Evolutionary conservation across 2,888 invertebrate genomes (phyloP).

Genomic region (Antheraea yamamai): DNA sequence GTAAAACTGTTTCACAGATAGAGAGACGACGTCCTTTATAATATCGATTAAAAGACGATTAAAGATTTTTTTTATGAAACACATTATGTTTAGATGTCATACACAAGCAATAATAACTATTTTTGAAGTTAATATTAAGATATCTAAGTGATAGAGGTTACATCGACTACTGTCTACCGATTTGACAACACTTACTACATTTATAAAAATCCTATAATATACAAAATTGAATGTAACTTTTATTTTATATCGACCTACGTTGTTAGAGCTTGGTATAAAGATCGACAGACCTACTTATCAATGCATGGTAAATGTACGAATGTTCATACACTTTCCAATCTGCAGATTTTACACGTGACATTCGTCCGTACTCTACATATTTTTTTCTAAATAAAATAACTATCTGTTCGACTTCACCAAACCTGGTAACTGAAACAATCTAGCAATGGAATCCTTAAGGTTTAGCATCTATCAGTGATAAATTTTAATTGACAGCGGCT

Average conservation of each 20-base stretch:
- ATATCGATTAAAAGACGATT: too few species aligned
- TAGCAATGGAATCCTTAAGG: too few species aligned
- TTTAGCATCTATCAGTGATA: too few species aligned
- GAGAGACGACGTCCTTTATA: too few species aligned
- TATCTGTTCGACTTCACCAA: too few species aligned
- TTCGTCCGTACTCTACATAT: not conserved
- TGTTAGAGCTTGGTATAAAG: slow-evolving; percentile 2
- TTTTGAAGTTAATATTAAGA: not conserved
- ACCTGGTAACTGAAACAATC: too few species aligned
- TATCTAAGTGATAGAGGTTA: not conserved
- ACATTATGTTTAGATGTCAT: not conserved
- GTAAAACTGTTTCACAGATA: too few species aligned
- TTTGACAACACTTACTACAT: too few species aligned
- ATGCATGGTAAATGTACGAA: slow-evolving; percentile 15
- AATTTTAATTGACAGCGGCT: too few species aligned
- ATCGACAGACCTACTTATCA: slow-evolving; percentile 16
- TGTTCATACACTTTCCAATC: slow-evolving; percentile 17
- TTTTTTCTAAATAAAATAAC: too few species aligned
- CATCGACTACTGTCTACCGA: not conserved
- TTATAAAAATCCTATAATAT: too few species aligned
- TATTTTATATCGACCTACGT: slow-evolving; percentile 4
- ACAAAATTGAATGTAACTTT: too few species aligned
- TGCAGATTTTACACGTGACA: slow-evolving; percentile 11
- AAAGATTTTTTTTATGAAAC: not conserved
- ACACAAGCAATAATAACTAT: not conserved